Base-by-base conservation (phyloP, 2,888 invertebrate species). In the Dusona sp. region DNA sequence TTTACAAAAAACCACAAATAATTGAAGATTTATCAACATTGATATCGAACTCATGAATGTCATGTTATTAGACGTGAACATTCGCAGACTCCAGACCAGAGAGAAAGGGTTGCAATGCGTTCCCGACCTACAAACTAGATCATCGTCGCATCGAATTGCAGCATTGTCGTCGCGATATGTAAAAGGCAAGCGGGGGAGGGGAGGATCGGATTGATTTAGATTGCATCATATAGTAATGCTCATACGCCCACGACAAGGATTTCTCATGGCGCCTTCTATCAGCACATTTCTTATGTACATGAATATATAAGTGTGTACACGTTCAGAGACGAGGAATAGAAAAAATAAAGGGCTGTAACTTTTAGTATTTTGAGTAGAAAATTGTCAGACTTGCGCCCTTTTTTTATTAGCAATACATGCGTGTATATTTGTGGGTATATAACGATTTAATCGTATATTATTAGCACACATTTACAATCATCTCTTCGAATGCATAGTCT, bases 161-260 rank as follows among this genome's bases (percentile, higher is more conserved):
- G 88, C 89, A 85, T 88, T 89, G 86, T 84, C 79, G 88, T 87
- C 86, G 81, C 38, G 75, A 81, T 67, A 74, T 25, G n/a, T 38
- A 13, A 42, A 48, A 29, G 38, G 33, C 29, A 19, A 8, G 9
- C 8, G 33, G n/a, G 57, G 11, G 33, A 13, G 65, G 38, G 73
- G 36, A 57, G 16, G 45, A 36, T 70, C 33, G 75, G 51, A 54
- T 67, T 75, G 75, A 54, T 16, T 42, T 65, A n/a, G 74, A 77
- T 87, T 89, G 88, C 88, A 74, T 89, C 89, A 88, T 78, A 88
- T 86, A 79, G 64, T 64, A 57, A 65, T 82, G 82, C 89, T 89
- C 88, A 90, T 90, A 90, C 91, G 91, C 91, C 91, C 90, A 91
- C 91, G 89, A 90, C 90, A 88, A 89, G 88, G 89, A 90, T 91